These are phyloP conservation scores for Heliconius congener DNA, from an alignment of 1,140 invertebrate genomes.

Conservation along the genomic window DNA sequence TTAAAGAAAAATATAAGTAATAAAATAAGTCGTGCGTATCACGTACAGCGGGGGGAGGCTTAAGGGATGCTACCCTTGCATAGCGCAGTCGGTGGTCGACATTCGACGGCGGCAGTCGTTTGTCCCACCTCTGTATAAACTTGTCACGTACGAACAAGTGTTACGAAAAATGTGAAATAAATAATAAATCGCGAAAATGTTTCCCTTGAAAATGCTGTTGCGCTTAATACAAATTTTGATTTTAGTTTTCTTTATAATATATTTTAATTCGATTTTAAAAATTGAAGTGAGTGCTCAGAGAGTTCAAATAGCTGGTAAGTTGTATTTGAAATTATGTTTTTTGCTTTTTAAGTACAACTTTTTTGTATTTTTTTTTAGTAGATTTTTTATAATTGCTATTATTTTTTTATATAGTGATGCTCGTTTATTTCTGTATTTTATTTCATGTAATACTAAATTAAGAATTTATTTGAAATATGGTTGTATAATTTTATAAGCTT, in stretches of 20 bases:
- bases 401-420: no score
- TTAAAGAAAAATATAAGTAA: slow-evolving; percentile 78
- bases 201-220: slow-evolving; percentile 49
- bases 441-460: no score
- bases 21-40: slow-evolving; percentile 73
- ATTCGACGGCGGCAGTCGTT: slow-evolving; percentile 36
- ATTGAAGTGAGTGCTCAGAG: slow-evolving; percentile 48
- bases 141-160: slow-evolving; percentile 45
- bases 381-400: background rate
- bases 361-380: background rate
- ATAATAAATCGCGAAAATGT: slow-evolving; percentile 42
- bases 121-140: slow-evolving; percentile 35
- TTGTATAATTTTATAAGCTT: no score
- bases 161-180: slow-evolving; percentile 46
- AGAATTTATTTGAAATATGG: no score
- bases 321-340: background rate
- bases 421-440: no score
- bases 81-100: slow-evolving; percentile 60
- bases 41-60: slow-evolving; percentile 55
- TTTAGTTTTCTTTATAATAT: slow-evolving; percentile 51
- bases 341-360: background rate
- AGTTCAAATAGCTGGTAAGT: slow-evolving; percentile 45
- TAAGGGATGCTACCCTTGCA: slow-evolving; percentile 48
- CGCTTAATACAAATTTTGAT: slow-evolving; percentile 53
- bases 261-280: slow-evolving; percentile 50